A percentile compares a stretch with the other conserved stretches of the same genome.
These are phyloP conservation scores for Drosophila arawakana DNA, from an alignment of 1,140 invertebrate genomes.

Conservation along the genomic window DNA sequence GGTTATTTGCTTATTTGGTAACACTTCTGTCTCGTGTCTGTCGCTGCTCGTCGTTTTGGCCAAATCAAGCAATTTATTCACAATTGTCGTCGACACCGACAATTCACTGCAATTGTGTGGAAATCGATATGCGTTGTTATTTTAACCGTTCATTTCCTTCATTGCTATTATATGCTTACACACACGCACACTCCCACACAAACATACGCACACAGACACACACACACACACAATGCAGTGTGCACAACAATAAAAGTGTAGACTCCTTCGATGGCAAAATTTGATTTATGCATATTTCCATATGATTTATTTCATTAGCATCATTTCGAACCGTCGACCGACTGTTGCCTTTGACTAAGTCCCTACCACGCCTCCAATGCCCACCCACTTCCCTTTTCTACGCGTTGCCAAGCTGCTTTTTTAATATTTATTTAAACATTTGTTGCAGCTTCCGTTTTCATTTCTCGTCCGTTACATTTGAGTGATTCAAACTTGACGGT, in stretches of 20 bases:
- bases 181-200: slow-evolving; percentile 5
- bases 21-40: slow-evolving; percentile 3
- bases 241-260: slow-evolving; percentile 24
- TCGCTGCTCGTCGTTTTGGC: slow-evolving; percentile 57
- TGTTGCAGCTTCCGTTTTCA: slow-evolving; percentile 81
- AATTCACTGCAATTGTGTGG: slow-evolving; percentile 73
- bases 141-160: slow-evolving; percentile 80
- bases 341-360: slow-evolving; percentile 51
- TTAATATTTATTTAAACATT: slow-evolving; percentile 83
- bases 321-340: slow-evolving; percentile 41
- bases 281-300: slow-evolving; percentile 83
- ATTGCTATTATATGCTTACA: slow-evolving; percentile 59
- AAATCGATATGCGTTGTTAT: slow-evolving; percentile 82
- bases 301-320: slow-evolving; percentile 83
- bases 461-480: slow-evolving; percentile 82
- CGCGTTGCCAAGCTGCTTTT: slow-evolving; percentile 53
- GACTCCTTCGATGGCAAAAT: slow-evolving; percentile 59
- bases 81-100: slow-evolving; percentile 68
- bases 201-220: slow-evolving; percentile 8
- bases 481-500: slow-evolving; percentile 82
- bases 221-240: slow-evolving; percentile 25
- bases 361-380: neutral
- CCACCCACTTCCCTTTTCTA: neutral
- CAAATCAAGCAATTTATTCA: slow-evolving; percentile 82
- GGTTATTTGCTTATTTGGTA: slow-evolving; percentile 69